Conservation (phyloP, 2,113 vertebrate genomes). For the Accipiter cooperii region DNA sequence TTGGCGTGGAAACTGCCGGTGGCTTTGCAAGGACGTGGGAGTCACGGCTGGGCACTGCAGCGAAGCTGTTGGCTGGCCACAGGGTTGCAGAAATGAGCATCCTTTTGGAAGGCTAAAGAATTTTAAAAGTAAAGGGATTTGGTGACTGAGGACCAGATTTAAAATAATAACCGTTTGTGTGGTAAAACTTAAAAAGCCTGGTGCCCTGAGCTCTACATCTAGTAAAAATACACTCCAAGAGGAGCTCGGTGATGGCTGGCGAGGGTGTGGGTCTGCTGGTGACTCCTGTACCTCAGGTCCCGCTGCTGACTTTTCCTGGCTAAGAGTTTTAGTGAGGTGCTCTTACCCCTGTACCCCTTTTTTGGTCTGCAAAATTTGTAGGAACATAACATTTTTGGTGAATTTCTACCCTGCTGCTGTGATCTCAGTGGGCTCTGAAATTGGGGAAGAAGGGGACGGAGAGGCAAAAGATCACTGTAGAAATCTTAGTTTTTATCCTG, state of each 20-base stretch:
- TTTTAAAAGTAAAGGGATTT: not conserved
- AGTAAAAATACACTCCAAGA: not conserved
- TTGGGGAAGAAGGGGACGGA: not conserved
- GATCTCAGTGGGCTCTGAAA: not conserved
- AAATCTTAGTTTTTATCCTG: not conserved
- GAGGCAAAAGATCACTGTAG: not conserved
- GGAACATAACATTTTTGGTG: not conserved
- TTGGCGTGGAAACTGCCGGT: rapidly evolving
- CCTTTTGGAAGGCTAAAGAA: not conserved
- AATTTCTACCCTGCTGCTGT: not conserved
- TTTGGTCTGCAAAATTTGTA: not conserved
- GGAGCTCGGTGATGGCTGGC: not conserved
- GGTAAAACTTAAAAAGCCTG: not conserved
- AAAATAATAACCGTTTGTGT: not conserved
- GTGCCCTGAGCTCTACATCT: not conserved
- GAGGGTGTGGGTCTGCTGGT: not conserved
- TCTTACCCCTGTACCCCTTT: not conserved
- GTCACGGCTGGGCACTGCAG: rapidly evolving
- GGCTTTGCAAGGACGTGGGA: not conserved
- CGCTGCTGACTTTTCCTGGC: not conserved
- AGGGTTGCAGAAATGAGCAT: not conserved
- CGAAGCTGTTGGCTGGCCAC: not conserved
- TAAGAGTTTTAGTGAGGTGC: not conserved
- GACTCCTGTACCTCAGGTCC: not conserved
- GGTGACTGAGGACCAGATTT: not conserved